Evolutionary conservation across 2,888 invertebrate species (phyloP).

Genomic region (Hemaris fuciformis): DNA sequence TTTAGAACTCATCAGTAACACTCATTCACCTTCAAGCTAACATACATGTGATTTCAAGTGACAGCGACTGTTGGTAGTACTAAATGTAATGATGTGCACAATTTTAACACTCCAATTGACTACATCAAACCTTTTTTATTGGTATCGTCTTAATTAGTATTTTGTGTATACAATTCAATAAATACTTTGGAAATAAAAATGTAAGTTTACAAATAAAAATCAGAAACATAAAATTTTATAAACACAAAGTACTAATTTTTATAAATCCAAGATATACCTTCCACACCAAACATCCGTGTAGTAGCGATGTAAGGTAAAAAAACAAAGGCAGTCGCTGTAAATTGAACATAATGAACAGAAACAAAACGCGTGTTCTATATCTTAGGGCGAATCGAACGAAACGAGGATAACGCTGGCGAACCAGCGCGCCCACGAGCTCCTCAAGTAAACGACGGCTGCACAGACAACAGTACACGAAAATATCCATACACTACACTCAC

Average conservation of each 20-base stretch:
- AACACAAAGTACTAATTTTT: slow-evolving; percentile 19
- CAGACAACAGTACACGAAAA: slow-evolving; percentile 39
- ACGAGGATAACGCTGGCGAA: slow-evolving; percentile 98
- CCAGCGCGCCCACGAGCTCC: slow-evolving; percentile 97
- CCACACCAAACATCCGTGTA: background rate
- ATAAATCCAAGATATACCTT: slow-evolving; percentile 14
- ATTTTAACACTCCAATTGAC: background rate
- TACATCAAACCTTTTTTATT: background rate
- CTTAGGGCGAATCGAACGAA: slow-evolving; percentile 93
- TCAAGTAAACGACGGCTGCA: slow-evolving; percentile 87
- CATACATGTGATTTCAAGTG: slow-evolving; percentile 45
- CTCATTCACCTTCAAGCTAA: slow-evolving; percentile 59
- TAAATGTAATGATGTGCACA: background rate
- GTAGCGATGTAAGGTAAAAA: background rate
- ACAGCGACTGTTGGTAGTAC: slow-evolving; percentile 45
- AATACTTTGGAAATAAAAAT: background rate
- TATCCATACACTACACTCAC: slow-evolving; percentile 44
- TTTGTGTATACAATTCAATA: background rate
- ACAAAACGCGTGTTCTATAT: slow-evolving; percentile 66
- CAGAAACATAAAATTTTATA: slow-evolving; percentile 9
- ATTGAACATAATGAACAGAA: slow-evolving; percentile 45
- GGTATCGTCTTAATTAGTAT: background rate
- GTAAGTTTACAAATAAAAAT: background rate
- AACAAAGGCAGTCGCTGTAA: slow-evolving; percentile 58
- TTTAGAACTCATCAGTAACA: slow-evolving; percentile 62